These are phyloP conservation scores for Sarcophaga caerulescens DNA, from an alignment of 2,888 invertebrate genomes.

Conservation along the genomic window DNA sequence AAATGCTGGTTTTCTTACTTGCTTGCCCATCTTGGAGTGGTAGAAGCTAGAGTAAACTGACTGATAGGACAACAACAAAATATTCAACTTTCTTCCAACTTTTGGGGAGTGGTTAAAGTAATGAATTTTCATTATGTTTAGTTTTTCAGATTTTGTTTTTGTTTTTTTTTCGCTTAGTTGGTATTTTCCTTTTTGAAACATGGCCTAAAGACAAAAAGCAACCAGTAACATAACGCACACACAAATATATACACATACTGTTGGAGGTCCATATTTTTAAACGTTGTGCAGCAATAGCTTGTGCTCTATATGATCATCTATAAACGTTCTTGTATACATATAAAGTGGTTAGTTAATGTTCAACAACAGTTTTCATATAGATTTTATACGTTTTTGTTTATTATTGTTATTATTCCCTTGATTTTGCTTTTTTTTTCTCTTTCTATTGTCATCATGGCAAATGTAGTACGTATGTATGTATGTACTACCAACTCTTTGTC, in stretches of 20 bases:
- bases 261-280: not conserved
- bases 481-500: conserved; percentile 5
- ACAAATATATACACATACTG: conserved; percentile 2
- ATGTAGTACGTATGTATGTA: conserved; percentile 33
- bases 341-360: conserved; percentile 59
- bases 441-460: conserved; percentile 53
- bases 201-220: conserved; percentile 65
- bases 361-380: not conserved
- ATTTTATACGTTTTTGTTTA: conserved; percentile 39
- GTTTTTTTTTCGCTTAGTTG: no score
- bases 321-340: conserved; percentile 20
- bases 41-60: conserved; percentile 4
- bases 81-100: conserved; percentile 36
- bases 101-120: conserved; percentile 66
- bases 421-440: not conserved
- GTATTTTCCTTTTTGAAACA: conserved; percentile 40
- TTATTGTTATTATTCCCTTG: conserved; percentile 57
- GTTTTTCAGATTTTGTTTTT: conserved; percentile 11
- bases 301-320: conserved; percentile 2
- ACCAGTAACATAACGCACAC: conserved; percentile 27
- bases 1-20: conserved; percentile 37
- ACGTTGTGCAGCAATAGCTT: not conserved
- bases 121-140: conserved; percentile 65
- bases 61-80: not conserved
- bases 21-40: not conserved